Percentiles rank a stretch among this genome's conserved stretches.
Conservation (phyloP, 2,888 invertebrate species). For the Cataglyphis rosenhaueri region DNA sequence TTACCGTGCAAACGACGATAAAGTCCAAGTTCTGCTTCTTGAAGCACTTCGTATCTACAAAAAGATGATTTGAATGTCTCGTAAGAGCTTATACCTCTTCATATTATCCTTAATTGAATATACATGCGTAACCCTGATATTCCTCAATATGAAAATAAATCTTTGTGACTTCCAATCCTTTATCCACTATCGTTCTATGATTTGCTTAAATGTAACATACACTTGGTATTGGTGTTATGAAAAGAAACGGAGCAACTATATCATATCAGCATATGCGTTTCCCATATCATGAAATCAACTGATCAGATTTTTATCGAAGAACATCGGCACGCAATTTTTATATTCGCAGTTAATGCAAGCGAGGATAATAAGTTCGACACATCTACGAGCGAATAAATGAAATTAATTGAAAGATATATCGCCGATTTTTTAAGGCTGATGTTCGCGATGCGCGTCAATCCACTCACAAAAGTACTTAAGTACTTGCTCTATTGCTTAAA, state of each 20-base stretch:
- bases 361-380: not conserved
- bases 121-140: conserved; percentile 75
- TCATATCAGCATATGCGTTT: conserved; percentile 1
- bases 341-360: not conserved
- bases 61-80: conserved; percentile 26
- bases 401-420: conserved; percentile 11
- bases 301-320: conserved; percentile 35
- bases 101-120: conserved; percentile 63
- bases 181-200: conserved; percentile 47
- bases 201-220: conserved; percentile 53
- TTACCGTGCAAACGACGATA: not conserved
- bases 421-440: conserved; percentile 20
- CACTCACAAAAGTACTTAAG: not conserved
- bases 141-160: conserved; percentile 77
- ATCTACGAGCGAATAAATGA: conserved; percentile 16
- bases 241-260: conserved; percentile 36
- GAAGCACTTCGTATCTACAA: conserved; percentile 39
- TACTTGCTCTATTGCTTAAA: conserved; percentile 51
- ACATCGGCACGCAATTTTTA: conserved; percentile 19
- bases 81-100: conserved; percentile 51
- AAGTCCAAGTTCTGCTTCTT: not conserved
- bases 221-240: conserved; percentile 54
- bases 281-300: not conserved
- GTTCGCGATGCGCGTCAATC: conserved; percentile 9
- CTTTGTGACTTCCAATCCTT: conserved; percentile 57